These are phyloP conservation scores for Dendronephthya gigantea DNA, from an alignment of 64 coral and sea anemone species.

Conservation along the genomic window DNA sequence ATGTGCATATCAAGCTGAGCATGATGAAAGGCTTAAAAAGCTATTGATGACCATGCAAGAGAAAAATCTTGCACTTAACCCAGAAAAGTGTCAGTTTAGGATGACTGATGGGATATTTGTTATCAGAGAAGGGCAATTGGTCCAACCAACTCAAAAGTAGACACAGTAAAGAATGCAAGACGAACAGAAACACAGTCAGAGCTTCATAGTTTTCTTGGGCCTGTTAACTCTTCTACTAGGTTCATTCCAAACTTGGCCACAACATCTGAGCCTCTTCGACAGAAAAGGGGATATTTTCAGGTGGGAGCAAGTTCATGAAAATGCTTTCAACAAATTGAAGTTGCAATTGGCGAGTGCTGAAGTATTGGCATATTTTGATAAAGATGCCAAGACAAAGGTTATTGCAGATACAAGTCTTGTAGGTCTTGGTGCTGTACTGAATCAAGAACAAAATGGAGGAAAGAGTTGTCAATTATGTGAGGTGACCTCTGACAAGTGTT, in stretches of 20 bases:
- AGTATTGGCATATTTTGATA: neutral
- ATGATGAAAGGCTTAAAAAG: neutral
- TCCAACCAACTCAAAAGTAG: neutral
- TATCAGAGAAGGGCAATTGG: neutral
- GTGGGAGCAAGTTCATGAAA: neutral
- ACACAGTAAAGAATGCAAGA: neutral
- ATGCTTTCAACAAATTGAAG: neutral
- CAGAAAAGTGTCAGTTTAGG: neutral
- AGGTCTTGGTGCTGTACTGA: neutral
- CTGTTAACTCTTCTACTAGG: neutral
- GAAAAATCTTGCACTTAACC: neutral
- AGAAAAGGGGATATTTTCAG: neutral
- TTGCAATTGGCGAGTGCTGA: neutral
- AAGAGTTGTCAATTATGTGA: neutral
- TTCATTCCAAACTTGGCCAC: neutral
- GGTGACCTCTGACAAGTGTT: neutral
- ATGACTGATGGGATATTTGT: neutral
- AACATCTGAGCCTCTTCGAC: neutral
- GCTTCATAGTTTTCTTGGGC: neutral
- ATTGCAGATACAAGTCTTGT: neutral
- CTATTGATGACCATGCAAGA: neutral
- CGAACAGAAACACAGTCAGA: neutral
- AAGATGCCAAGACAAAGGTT: neutral
- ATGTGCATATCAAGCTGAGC: neutral
- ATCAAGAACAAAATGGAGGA: neutral